Conservation (phyloP, 2,113 vertebrate genomes). For the Corythoichthys intestinalis region DNA sequence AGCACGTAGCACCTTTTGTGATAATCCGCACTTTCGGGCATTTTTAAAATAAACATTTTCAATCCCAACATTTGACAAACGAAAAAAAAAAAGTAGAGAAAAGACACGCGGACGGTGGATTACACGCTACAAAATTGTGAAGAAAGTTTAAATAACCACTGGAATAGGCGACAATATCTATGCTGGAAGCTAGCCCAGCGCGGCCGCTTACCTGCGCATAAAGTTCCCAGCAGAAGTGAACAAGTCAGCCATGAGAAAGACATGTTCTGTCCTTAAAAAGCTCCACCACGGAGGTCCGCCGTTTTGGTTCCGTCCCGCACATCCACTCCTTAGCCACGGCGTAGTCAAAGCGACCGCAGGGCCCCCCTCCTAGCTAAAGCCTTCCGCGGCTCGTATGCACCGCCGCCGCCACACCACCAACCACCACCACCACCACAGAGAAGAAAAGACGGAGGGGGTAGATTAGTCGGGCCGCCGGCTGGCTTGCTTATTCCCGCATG, state of each 20-base stretch:
- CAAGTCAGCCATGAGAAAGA: slow-evolving; percentile 83
- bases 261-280: slow-evolving; percentile 74
- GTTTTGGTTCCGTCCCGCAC: slow-evolving; percentile 54
- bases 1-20: slow-evolving; percentile 7
- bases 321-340: slow-evolving; percentile 63
- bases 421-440: background rate
- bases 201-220: slow-evolving; percentile 79
- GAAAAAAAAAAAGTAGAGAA: background rate
- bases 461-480: background rate
- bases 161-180: background rate
- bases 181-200: background rate
- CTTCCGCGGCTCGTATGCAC: slow-evolving; percentile 24
- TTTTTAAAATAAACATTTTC: background rate
- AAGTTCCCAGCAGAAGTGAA: slow-evolving; percentile 84
- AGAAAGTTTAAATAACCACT: slow-evolving; percentile 20
- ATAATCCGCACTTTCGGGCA: background rate
- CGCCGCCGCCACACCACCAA: slow-evolving; percentile 58
- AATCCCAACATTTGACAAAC: background rate
- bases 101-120: background rate
- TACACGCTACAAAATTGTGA: background rate
- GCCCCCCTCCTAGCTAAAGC: slow-evolving; percentile 46
- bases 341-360: slow-evolving; percentile 52
- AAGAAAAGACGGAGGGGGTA: background rate
- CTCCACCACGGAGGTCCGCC: slow-evolving; percentile 45
- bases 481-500: background rate